A percentile compares a stretch with the other conserved stretches of the same genome.
Evolutionary conservation across 2,797 vertebrate species (phyloP).

Genomic region (Lagorchestes hirsutus): DNA sequence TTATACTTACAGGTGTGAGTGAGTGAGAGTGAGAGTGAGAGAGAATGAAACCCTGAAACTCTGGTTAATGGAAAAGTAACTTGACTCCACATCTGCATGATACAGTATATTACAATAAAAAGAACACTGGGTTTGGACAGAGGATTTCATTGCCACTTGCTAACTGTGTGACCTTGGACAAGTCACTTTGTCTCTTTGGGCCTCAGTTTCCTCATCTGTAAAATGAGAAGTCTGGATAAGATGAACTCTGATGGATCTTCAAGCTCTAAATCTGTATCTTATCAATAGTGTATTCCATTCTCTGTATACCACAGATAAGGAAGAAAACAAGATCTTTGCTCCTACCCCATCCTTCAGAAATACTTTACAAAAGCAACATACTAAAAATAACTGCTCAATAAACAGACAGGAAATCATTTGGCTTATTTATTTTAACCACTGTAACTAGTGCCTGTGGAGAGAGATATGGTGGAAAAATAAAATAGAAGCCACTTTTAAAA

Average conservation of each 20-base stretch:
- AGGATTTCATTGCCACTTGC: neutral
- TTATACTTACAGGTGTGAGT: no score
- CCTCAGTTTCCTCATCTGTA: neutral
- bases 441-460: neutral
- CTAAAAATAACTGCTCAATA: slow-evolving; percentile 17
- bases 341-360: neutral
- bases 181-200: neutral
- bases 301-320: neutral
- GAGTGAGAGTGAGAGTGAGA: no score
- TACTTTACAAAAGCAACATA: slow-evolving; percentile 22
- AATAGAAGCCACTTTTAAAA: slow-evolving; percentile 59
- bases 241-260: neutral
- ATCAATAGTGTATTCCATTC: neutral
- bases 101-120: neutral
- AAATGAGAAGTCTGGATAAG: neutral
- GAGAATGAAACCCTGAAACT: neutral
- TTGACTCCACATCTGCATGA: neutral
- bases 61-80: neutral
- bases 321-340: neutral
- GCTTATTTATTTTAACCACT: slow-evolving; percentile 17
- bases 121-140: neutral
- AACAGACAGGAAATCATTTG: slow-evolving; percentile 34
- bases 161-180: neutral
- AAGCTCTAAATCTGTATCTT: neutral
- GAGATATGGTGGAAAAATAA: slow-evolving; percentile 60